Base-by-base conservation (phyloP, 2,113 vertebrate genomes). In the Cathartes aura region DNA sequence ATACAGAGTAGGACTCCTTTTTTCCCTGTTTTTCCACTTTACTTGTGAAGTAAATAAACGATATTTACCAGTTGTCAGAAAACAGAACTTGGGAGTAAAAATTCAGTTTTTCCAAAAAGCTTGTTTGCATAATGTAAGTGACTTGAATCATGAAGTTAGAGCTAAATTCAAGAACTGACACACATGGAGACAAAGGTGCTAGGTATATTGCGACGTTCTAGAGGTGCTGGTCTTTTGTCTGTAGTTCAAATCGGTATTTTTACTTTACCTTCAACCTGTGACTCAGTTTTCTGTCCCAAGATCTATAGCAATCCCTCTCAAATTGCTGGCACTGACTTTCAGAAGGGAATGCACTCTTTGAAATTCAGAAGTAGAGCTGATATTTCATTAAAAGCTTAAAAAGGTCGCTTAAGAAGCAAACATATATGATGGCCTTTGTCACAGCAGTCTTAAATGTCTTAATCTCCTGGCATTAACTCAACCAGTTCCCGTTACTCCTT, bases 31-130 rank as follows among this genome's bases (percentile, higher is more conserved):
- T 86, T 87, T 9, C 5, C 8, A 29, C 15, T 58, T 81, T 66
- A 48, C 16, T 81, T 53, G 5, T 95, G 45, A 93, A 79, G 40
- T 72, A 78, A 95, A 89, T 68, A 89, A 79, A 75, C 52, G 66
- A 7, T 15, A 89, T 47, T 74, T 87, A 80, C 16, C 19, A 73
- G 16, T 19, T 82, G 6, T 56, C 43, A 94, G 42, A 70, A 93
- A 88, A 80, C 29, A 78, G 29, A 91, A 24, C 15, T 36, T 70
- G 23, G 7, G 6, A n/a, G 2, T 67, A 85, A 75, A 76, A 60
- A 20, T 48, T 26, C 60, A 30, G 5, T 38, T 89, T 66, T 60
- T 16, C 24, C 16, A 38, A 38, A 87, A 87, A 75, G 3, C 29
- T 78, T 59, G 34, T 66, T 59, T 87, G 62, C 8, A 12, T 58